Evolutionary conservation across 2,797 vertebrate species (phyloP).

Genomic region (Propithecus perrieri): DNA sequence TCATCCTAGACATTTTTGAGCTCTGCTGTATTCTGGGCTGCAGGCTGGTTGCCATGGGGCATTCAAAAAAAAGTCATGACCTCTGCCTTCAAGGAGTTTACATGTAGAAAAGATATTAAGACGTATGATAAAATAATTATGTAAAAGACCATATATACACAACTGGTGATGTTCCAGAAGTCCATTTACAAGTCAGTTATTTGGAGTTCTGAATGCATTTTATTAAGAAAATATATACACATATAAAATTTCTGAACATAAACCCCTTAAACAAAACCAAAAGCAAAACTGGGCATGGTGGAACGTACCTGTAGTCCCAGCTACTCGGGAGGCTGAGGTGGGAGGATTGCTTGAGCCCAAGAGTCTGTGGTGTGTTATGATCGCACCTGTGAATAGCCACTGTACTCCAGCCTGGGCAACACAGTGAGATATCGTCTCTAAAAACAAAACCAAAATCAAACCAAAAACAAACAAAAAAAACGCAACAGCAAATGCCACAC

Average conservation of each 20-base stretch:
- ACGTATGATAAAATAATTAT: background rate
- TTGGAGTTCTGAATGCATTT: conserved; percentile 11
- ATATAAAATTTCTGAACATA: background rate
- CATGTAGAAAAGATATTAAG: background rate
- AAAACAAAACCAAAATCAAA: background rate
- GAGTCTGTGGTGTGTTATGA: background rate
- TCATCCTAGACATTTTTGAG: conserved; percentile 26
- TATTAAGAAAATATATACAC: conserved; percentile 17
- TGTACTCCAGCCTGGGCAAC: background rate
- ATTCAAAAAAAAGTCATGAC: background rate
- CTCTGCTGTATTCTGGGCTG: background rate
- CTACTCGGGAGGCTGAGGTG: background rate
- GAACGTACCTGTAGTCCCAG: background rate
- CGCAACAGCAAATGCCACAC: background rate
- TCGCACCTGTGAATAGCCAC: background rate
- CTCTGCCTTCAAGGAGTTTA: conserved; percentile 18
- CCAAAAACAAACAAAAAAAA: background rate
- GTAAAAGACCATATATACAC: background rate
- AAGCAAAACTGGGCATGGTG: background rate
- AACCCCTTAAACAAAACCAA: background rate
- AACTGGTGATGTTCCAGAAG: background rate
- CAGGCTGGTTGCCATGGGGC: background rate
- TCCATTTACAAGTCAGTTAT: background rate
- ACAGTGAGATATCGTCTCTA: background rate
- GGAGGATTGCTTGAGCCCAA: background rate